phyloP scores from a whole-genome alignment of 2,888 invertebrate species.

The Junonia oenone region DNA sequence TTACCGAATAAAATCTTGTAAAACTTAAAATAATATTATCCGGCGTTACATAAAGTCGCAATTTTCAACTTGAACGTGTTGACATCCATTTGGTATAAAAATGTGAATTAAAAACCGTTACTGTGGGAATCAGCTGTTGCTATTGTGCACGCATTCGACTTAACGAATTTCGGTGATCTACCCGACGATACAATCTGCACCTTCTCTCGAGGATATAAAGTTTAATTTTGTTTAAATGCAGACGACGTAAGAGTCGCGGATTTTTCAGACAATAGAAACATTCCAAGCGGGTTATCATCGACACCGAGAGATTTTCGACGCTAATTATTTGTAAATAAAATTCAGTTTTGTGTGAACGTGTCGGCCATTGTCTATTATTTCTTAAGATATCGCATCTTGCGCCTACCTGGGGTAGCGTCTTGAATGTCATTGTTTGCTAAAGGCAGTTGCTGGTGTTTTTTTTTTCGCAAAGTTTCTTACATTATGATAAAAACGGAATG shows the following conservation, averaged over 20 bases:
- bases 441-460: constrained; percentile 46
- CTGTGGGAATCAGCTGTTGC: constrained; percentile 66
- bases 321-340: constrained; percentile 23
- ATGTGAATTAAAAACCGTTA: constrained; percentile 54
- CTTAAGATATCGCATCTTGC: constrained; percentile 73
- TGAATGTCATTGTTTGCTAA: constrained; percentile 45
- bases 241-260: constrained; percentile 16
- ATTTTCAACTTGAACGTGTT: constrained; percentile 27
- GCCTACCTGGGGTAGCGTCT: constrained; percentile 57
- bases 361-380: constrained; percentile 42
- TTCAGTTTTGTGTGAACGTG: constrained; percentile 19
- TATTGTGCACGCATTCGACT: constrained; percentile 43
- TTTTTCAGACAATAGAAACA: constrained; percentile 25
- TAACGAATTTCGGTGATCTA: constrained; percentile 44
- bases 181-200: constrained; percentile 13
- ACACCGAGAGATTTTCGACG: constrained; percentile 25
- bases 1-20: constrained; percentile 7
- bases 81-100: constrained; percentile 27
- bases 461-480: constrained; percentile 23
- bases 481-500: constrained; percentile 14
- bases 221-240: constrained; percentile 8
- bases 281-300: constrained; percentile 15
- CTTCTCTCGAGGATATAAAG: constrained; percentile 14
- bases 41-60: constrained; percentile 21
- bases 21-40: constrained; percentile 15